A percentile compares a stretch with the other conserved stretches of the same genome.
Conservation (phyloP, 2,113 vertebrate genomes). For the Ctenodactylus gundi region DNA sequence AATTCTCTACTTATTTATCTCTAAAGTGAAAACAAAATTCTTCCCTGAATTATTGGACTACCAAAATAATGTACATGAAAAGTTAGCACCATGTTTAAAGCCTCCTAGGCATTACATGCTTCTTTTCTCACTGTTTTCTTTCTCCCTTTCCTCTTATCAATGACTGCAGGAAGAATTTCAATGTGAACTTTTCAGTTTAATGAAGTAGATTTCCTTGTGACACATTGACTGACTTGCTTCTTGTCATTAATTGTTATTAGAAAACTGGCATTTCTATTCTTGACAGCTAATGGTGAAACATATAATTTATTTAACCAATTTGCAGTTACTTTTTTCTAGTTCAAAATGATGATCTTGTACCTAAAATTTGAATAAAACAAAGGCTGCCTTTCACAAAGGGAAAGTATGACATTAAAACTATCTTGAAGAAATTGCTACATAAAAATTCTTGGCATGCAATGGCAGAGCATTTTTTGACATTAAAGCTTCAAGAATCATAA, state of each 20-base stretch:
- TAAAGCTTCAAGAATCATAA: background rate
- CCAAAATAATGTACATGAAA: background rate
- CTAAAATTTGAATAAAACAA: constrained; percentile 14
- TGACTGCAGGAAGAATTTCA: background rate
- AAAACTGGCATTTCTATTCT: background rate
- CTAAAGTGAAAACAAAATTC: background rate
- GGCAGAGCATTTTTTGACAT: background rate
- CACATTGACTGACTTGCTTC: background rate
- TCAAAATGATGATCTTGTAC: background rate
- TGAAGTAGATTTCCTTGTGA: background rate
- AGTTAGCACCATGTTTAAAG: background rate
- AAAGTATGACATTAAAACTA: background rate
- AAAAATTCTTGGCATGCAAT: background rate
- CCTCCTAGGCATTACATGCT: background rate
- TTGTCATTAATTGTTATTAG: background rate
- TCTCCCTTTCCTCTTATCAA: background rate
- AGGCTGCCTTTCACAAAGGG: background rate
- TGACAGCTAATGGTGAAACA: background rate
- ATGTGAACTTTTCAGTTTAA: background rate
- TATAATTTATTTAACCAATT: background rate
- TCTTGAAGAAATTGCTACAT: constrained; percentile 14
- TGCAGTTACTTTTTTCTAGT: constrained; percentile 16
- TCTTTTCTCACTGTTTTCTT: background rate
- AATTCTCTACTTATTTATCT: background rate
- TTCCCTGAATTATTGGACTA: background rate